These are phyloP conservation scores for Cephus cinctus DNA, from an alignment of 1,140 invertebrate genomes.

Conservation along the genomic window DNA sequence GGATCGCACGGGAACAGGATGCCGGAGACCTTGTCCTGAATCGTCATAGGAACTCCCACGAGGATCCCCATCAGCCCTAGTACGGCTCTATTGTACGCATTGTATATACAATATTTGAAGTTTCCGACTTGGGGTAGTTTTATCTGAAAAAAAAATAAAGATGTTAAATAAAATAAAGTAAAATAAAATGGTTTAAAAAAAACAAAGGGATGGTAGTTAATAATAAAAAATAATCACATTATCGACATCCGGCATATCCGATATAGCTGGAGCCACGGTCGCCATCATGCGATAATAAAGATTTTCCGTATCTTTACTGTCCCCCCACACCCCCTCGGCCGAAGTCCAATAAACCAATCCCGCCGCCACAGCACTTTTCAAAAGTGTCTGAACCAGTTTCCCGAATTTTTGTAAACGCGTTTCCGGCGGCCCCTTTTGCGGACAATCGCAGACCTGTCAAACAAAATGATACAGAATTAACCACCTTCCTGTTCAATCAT, in stretches of 20 bases:
- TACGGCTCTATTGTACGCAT: conserved; percentile 30
- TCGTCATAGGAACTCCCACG: conserved; percentile 15
- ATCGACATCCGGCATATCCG: conserved; percentile 13
- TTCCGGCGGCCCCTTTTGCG: conserved; percentile 11
- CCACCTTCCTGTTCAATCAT: too few relatives aligned
- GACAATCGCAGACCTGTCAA: conserved; percentile 27
- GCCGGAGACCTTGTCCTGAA: conserved; percentile 18
- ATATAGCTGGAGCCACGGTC: conserved; percentile 14
- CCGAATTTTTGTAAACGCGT: conserved; percentile 12
- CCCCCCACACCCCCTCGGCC: conserved; percentile 38
- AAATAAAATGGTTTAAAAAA: neutral
- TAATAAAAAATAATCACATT: conserved; percentile 13
- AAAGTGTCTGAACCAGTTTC: conserved; percentile 11
- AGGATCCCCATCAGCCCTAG: conserved; percentile 21
- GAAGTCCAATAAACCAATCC: conserved; percentile 39
- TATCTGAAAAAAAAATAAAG: conserved; percentile 16
- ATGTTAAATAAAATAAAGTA: neutral
- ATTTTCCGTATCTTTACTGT: conserved; percentile 28
- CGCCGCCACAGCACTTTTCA: conserved; percentile 26
- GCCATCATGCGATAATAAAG: conserved; percentile 31
- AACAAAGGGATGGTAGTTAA: too few relatives aligned
- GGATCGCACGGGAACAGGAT: conserved; percentile 13
- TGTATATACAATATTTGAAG: conserved; percentile 22
- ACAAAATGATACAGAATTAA: too few relatives aligned
- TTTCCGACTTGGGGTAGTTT: conserved; percentile 18